Conservation (phyloP, 1,140 invertebrate genomes). For the Triops longicaudatus region DNA sequence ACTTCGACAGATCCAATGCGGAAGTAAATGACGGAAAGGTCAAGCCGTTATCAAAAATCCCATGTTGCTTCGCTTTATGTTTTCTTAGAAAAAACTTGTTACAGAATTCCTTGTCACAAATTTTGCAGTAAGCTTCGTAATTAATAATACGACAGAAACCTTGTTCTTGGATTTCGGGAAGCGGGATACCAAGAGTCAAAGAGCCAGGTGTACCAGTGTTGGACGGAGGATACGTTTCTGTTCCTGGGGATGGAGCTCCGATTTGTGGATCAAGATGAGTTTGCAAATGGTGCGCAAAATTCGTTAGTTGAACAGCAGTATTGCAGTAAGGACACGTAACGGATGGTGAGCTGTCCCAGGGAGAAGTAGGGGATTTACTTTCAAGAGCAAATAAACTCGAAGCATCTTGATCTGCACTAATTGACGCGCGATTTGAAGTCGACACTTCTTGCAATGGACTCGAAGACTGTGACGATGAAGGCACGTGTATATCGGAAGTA, state of each 20-base stretch:
- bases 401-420: too few species aligned
- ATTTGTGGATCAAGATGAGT: background rate
- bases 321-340: background rate
- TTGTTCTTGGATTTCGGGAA: background rate
- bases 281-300: background rate
- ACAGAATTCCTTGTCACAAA: conserved; percentile 50
- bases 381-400: background rate
- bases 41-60: conserved; percentile 1
- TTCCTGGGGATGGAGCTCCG: background rate
- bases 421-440: background rate
- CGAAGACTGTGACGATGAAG: background rate
- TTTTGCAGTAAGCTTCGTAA: conserved; percentile 45
- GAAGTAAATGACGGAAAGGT: background rate
- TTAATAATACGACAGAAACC: conserved; percentile 36
- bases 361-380: background rate
- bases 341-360: background rate
- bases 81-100: conserved; percentile 52
- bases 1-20: background rate
- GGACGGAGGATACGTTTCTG: background rate
- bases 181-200: background rate
- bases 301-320: background rate
- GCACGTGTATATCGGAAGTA: background rate
- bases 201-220: background rate
- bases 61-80: conserved; percentile 40
- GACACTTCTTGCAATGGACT: background rate